phyloP scores from a whole-genome alignment of 2,113 vertebrate genomes.

The Verasper variegatus region DNA sequence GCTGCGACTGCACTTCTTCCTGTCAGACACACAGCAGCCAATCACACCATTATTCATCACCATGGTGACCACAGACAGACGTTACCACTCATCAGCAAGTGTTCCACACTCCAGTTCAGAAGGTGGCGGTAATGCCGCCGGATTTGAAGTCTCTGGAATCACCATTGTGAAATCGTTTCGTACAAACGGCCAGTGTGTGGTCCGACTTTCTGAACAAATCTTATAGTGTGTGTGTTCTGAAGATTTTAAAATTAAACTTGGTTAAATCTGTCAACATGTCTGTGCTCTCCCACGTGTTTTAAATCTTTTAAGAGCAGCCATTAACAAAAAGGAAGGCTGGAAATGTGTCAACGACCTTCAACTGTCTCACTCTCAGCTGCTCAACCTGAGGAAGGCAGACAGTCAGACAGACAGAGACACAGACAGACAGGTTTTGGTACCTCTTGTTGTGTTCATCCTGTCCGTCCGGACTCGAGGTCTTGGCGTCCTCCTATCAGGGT shows the following conservation, averaged over 20 bases:
- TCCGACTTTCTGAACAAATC: no score
- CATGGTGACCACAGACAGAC: neutral
- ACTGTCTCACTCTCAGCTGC: neutral
- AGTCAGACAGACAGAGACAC: neutral
- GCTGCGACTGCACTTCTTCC: constrained; percentile 94
- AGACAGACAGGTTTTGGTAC: constrained; percentile 74
- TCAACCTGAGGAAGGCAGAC: neutral
- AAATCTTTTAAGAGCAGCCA: no score
- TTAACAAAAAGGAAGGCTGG: neutral
- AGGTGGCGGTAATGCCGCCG: no score
- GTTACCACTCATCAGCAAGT: no score
- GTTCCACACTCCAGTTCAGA: no score
- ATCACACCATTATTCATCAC: constrained; percentile 26
- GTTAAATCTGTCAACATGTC: no score
- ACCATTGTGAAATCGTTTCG: no score
- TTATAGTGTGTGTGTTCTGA: no score
- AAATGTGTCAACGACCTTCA: neutral
- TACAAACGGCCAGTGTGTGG: no score
- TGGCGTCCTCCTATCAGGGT: constrained; percentile 98
- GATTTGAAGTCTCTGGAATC: no score
- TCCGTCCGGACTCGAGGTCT: constrained; percentile 91
- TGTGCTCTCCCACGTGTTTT: neutral
- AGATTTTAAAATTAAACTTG: no score
- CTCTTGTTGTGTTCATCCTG: constrained; percentile 95
- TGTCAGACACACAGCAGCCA: constrained; percentile 53